Conservation (phyloP, 2,888 invertebrate genomes). For the Drosophila macrospina region DNA sequence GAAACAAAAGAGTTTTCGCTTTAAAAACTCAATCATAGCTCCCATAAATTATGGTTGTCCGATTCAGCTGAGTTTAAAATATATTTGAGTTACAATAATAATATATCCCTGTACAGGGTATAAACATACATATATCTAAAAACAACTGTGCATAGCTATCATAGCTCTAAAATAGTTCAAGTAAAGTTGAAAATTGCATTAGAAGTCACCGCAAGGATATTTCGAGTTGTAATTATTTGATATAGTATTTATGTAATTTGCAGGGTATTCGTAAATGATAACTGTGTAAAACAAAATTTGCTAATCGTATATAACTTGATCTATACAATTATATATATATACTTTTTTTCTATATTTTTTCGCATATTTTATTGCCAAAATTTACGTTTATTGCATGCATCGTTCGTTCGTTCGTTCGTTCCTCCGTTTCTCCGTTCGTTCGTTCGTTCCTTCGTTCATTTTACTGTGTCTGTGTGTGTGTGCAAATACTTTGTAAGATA, state of each 20-base stretch:
- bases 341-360: conserved; percentile 65
- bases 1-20: no score
- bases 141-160: no score
- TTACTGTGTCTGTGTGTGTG: conserved; percentile 79
- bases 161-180: no score
- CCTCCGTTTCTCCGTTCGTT: conserved; percentile 62
- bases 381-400: conserved; percentile 75
- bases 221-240: background rate
- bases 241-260: conserved; percentile 20
- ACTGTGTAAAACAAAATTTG: conserved; percentile 27
- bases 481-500: conserved; percentile 83
- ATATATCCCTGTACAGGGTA: no score
- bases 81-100: no score
- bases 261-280: conserved; percentile 24
- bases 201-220: conserved; percentile 11
- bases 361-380: conserved; percentile 62
- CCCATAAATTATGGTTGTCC: no score
- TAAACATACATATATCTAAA: no score
- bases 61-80: no score
- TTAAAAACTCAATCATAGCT: no score
- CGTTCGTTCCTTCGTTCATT: conserved; percentile 72
- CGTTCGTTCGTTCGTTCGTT: conserved; percentile 71
- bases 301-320: conserved; percentile 44
- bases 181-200: no score
- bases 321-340: conserved; percentile 47